Base-by-base conservation (phyloP, 1,140 invertebrate species). In the Berghia stephanieae region DNA sequence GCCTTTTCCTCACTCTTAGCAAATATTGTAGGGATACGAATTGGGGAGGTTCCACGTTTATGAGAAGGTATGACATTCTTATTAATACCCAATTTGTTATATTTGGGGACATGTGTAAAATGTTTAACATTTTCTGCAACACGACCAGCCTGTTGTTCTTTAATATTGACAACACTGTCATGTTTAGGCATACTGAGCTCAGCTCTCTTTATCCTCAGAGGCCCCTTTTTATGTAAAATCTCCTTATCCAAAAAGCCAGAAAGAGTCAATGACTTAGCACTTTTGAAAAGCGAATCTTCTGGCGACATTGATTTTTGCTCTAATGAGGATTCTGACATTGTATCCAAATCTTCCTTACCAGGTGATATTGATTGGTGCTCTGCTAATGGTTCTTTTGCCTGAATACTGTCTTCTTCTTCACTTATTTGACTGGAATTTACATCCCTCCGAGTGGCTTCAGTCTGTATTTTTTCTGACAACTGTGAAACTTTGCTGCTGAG, bases 11-110 rank as follows among this genome's bases (percentile, higher is more conserved):
- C 81, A 43, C 60, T 80, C 63, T 81, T 84, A 21, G 85, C 81
- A 74, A 88, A 86, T 43, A 86, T 83, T 13, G 82, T 81, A 63
- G 87, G 86, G 66, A 87, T 84, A 44, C 82, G 78, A n/a, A 88
- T 63, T 5, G 85, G 85, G 3, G 85, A 84, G 13, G 74, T 66
- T 1, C 83, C 83, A 42, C 83, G 66, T 60, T 80, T 84, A 27
- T 82, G 75, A 3, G 81, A 78, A 1, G 81, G 76, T 21, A 83
- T 83, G 63, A 82, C 83, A 0, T 79, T 74, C 78, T 85, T 86
- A 55, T 85, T 75, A 6, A 78, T 79, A 13, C 83, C 80, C 24
- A 72, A 69, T 21, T 79, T 42, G 36, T 81, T 76, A 21, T 31
- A 34, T 27, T 79, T 66, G 21, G 24, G 40, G 21, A 79, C 75